Evolutionary conservation across 2,797 vertebrate genomes (phyloP).

Genomic region (Falco cherrug): DNA sequence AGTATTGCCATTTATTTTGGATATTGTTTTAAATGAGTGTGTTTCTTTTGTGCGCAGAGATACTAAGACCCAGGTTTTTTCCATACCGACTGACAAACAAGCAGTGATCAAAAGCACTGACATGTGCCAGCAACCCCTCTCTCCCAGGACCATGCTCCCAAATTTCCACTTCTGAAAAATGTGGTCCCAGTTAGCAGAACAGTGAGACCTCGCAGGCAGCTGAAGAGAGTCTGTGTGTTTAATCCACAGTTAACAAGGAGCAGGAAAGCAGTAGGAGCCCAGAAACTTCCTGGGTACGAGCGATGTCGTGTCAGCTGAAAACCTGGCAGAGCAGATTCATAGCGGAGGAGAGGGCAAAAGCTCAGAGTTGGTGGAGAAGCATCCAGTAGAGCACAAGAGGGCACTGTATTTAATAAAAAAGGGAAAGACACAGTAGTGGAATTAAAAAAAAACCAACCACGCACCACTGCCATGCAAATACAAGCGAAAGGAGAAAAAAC

Average conservation of each 20-base stretch:
- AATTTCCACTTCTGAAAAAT: not conserved
- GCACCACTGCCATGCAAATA: not conserved
- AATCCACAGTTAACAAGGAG: not conserved
- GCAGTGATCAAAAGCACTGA: not conserved
- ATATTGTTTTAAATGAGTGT: not conserved
- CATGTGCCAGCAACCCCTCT: not conserved
- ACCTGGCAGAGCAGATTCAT: not conserved
- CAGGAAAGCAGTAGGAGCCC: not conserved
- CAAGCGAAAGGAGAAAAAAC: not conserved
- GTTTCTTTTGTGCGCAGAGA: not conserved
- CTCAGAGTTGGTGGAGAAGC: not conserved
- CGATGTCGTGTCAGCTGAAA: constrained; percentile 11
- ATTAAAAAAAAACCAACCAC: not conserved
- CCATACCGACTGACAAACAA: not conserved
- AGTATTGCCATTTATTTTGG: not conserved
- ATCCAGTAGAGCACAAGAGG: not conserved
- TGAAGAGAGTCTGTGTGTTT: not conserved
- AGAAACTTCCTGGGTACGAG: not conserved
- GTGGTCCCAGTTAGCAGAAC: not conserved
- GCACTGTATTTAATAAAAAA: not conserved
- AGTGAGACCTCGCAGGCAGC: not conserved
- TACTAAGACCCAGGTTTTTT: not conserved
- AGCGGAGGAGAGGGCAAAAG: not conserved
- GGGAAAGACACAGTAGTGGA: not conserved
- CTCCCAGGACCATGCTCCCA: not conserved